Percentiles rank a stretch among this genome's conserved stretches.
Evolutionary conservation across 2,888 invertebrate genomes (phyloP).

Genomic region (Alitta virens): DNA sequence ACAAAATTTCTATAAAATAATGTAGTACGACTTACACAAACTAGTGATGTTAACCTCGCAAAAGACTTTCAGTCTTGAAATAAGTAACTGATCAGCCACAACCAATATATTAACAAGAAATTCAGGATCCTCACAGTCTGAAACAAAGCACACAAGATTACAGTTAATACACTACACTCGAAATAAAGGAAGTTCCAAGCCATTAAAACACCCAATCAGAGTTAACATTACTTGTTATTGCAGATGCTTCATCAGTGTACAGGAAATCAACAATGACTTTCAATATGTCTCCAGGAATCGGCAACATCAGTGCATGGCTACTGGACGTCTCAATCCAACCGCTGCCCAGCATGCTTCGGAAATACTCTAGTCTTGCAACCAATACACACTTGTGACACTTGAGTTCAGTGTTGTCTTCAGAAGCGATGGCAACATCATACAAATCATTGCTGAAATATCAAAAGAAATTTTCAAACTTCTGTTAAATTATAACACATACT

Average conservation of each 20-base stretch:
- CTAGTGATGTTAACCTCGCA: conserved; percentile 69
- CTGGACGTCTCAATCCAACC: conserved; percentile 71
- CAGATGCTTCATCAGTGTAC: conserved; percentile 70
- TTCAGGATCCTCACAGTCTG: conserved; percentile 67
- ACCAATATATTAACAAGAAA: conserved; percentile 73
- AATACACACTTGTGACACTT: conserved; percentile 80
- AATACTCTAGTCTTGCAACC: conserved; percentile 79
- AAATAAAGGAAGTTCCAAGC: too few species aligned
- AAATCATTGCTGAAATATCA: conserved; percentile 56
- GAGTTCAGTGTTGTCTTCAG: conserved; percentile 57
- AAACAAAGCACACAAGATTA: too few species aligned
- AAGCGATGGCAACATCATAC: conserved; percentile 67
- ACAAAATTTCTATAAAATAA: too few species aligned
- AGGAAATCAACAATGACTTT: conserved; percentile 72
- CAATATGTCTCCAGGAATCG: conserved; percentile 66
- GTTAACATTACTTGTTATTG: conserved; percentile 37
- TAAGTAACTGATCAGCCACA: conserved; percentile 77
- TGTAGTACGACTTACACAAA: conserved; percentile 59
- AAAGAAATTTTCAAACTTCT: too few species aligned
- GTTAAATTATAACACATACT: too few species aligned
- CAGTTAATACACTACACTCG: too few species aligned
- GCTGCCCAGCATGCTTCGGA: conserved; percentile 77
- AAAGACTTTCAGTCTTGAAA: conserved; percentile 69
- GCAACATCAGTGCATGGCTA: conserved; percentile 62
- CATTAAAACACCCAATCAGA: too few species aligned